A percentile compares a stretch with the other conserved stretches of the same genome.
These are phyloP conservation scores for Lanius collurio DNA, from an alignment of 2,113 vertebrate genomes.

Conservation along the genomic window DNA sequence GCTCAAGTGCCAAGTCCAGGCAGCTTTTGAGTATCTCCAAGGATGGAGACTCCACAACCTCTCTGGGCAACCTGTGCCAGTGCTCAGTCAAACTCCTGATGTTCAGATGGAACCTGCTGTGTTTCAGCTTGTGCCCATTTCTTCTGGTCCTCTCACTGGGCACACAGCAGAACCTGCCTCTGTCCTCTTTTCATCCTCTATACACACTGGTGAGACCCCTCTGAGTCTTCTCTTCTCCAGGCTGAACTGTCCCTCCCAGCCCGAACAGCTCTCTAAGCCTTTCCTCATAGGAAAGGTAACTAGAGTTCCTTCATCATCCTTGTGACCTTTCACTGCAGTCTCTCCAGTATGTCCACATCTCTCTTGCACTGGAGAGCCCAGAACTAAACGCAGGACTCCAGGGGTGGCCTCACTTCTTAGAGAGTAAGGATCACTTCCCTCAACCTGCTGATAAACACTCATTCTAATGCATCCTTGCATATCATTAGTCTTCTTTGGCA, in stretches of 20 bases:
- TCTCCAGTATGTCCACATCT: background rate
- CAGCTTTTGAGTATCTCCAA: background rate
- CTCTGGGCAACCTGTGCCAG: background rate
- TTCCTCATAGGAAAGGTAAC: background rate
- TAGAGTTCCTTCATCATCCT: background rate
- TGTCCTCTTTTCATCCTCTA: background rate
- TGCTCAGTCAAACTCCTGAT: background rate
- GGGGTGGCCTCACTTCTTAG: background rate
- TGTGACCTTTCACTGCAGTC: background rate
- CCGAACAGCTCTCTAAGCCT: background rate
- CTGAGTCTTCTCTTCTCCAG: background rate
- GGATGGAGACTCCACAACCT: background rate
- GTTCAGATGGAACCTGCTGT: background rate
- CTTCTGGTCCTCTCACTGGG: background rate
- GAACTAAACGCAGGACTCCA: background rate
- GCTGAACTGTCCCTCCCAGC: background rate
- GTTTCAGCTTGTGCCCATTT: background rate
- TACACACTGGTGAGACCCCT: background rate
- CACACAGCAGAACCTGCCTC: background rate
- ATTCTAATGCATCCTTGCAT: background rate
- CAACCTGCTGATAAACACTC: background rate
- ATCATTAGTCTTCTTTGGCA: background rate
- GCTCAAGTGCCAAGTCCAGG: background rate
- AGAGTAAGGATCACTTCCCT: background rate
- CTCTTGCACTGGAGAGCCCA: background rate